phyloP scores from a whole-genome alignment of 2,888 invertebrate genomes.

The Gonocerus acuteangulatus region DNA sequence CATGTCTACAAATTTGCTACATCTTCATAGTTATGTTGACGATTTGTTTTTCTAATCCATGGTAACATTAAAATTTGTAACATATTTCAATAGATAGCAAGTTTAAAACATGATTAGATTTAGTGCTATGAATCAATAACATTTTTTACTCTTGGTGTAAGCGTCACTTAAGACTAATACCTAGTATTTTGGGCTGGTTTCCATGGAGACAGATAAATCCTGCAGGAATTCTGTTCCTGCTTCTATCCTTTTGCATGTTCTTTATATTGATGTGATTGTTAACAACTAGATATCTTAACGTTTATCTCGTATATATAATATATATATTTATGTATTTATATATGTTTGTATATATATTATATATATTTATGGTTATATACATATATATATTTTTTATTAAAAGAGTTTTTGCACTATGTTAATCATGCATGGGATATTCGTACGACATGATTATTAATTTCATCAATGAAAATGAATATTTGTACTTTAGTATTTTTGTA shows the following conservation, averaged over 20 bases:
- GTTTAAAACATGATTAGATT: constrained; percentile 17
- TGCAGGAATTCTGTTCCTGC: constrained; percentile 17
- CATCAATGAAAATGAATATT: constrained; percentile 35
- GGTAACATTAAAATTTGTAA: constrained; percentile 9
- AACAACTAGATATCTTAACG: constrained; percentile 33
- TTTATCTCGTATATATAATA: constrained; percentile 34
- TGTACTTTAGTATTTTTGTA: constrained; percentile 41
- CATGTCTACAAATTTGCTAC: constrained; percentile 25
- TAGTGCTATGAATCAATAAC: constrained; percentile 22
- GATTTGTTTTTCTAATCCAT: constrained; percentile 16
- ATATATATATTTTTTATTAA: constrained; percentile 40
- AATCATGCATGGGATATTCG: constrained; percentile 37
- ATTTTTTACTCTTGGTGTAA: constrained; percentile 25
- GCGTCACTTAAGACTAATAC: constrained; percentile 19
- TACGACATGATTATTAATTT: constrained; percentile 33
- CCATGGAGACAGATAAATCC: constrained; percentile 1
- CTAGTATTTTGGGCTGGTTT: constrained; percentile 13
- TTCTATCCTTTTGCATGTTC: constrained; percentile 33
- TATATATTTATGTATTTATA: constrained; percentile 5
- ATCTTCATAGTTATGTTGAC: constrained; percentile 25
- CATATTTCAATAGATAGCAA: constrained; percentile 22
- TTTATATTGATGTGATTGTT: constrained; percentile 34
- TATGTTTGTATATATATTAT: constrained; percentile 20
- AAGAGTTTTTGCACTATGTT: constrained; percentile 40
- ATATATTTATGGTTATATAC: constrained; percentile 28